phyloP scores from a whole-genome alignment of 2,888 invertebrate genomes.

The Celastrina argiolus region DNA sequence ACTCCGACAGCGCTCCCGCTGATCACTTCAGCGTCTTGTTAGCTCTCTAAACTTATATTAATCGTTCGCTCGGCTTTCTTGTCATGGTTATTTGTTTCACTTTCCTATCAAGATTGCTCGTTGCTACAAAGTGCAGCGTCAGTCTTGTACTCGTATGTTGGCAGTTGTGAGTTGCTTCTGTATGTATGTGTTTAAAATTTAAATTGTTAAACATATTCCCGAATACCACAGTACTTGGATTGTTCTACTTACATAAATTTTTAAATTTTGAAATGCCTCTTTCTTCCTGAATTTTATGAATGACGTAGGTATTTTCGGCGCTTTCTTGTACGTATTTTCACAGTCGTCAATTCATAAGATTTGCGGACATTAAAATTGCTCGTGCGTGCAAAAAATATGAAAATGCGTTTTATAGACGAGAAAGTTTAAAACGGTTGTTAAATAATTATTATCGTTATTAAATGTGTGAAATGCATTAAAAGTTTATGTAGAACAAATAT shows the following conservation, averaged over 20 bases:
- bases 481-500: neutral
- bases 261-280: too few relatives aligned
- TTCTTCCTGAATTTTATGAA: too few relatives aligned
- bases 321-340: neutral
- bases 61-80: conserved; percentile 60
- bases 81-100: conserved; percentile 54
- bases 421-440: neutral
- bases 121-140: neutral
- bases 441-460: neutral
- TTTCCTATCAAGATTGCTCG: conserved; percentile 34
- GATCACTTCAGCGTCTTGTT: conserved; percentile 77
- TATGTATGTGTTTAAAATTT: neutral
- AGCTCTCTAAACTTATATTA: conserved; percentile 75
- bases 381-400: neutral
- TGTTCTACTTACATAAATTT: too few relatives aligned
- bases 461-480: neutral
- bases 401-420: neutral
- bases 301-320: neutral
- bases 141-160: neutral
- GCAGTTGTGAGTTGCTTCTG: neutral
- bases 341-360: too few relatives aligned
- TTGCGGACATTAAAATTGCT: neutral
- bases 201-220: neutral
- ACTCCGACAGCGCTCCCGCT: conserved; percentile 73
- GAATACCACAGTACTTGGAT: neutral